A percentile compares a stretch with the other conserved stretches of the same genome.
Evolutionary conservation across 2,797 vertebrate species (phyloP).

Genomic region (Alauda arvensis): DNA sequence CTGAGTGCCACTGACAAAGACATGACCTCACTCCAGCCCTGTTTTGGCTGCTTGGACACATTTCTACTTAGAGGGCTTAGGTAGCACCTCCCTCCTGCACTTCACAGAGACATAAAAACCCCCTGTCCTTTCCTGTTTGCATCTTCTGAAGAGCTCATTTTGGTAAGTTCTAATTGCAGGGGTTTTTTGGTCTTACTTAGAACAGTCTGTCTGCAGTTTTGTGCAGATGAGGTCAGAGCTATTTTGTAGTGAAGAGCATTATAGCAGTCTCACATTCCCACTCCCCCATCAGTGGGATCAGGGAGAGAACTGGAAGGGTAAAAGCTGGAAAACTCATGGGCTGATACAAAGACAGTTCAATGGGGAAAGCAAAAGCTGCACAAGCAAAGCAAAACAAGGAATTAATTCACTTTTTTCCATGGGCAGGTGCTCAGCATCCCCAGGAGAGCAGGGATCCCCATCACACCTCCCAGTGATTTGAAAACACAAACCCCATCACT

Average conservation of each 20-base stretch:
- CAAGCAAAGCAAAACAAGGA: neutral
- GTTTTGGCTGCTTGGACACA: neutral
- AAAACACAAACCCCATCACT: neutral
- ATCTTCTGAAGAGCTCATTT: neutral
- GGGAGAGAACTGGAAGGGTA: neutral
- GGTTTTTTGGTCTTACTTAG: neutral
- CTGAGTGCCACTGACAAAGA: neutral
- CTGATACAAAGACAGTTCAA: accelerated
- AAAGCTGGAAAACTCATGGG: neutral
- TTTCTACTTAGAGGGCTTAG: neutral
- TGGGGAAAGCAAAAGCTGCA: neutral
- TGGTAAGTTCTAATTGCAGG: neutral
- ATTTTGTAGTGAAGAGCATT: neutral
- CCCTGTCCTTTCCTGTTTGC: neutral
- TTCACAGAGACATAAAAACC: neutral
- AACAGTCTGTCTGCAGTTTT: neutral
- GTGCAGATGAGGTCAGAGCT: neutral
- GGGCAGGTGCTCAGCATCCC: neutral
- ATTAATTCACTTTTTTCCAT: neutral
- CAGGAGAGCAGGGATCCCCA: neutral
- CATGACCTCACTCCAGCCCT: neutral
- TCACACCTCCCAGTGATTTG: neutral
- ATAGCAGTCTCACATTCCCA: neutral
- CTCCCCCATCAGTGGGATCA: neutral
- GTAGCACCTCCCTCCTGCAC: neutral